Evolutionary conservation across 2,797 vertebrate genomes (phyloP).

Genomic region (Cercopithecus neglectus): DNA sequence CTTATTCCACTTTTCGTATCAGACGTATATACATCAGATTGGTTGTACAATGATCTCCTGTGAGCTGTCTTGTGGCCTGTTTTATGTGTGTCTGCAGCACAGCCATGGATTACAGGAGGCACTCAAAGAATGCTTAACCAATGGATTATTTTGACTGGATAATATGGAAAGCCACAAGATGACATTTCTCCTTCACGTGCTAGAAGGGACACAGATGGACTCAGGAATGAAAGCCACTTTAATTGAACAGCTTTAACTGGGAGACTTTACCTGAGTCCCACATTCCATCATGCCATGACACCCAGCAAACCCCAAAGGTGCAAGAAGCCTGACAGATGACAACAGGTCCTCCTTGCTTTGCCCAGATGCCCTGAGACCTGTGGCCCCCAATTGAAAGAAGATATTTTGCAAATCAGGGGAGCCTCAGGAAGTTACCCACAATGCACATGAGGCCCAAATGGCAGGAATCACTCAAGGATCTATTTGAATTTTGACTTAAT

Average conservation of each 20-base stretch:
- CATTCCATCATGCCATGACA: neutral
- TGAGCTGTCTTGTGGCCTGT: neutral
- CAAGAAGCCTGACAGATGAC: neutral
- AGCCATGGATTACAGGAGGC: neutral
- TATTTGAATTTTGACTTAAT: neutral
- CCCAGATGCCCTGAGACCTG: neutral
- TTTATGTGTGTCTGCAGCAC: neutral
- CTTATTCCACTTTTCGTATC: neutral
- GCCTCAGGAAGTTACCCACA: neutral
- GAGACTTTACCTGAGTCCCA: neutral
- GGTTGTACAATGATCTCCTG: neutral
- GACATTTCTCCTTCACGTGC: neutral
- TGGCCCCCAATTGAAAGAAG: neutral
- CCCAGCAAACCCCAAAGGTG: neutral
- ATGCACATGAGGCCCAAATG: neutral
- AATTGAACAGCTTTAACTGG: neutral
- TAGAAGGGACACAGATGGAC: neutral
- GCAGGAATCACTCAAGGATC: neutral
- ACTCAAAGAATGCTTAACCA: neutral
- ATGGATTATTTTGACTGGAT: neutral
- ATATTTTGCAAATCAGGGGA: neutral
- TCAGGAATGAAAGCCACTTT: neutral
- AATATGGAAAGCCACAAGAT: neutral
- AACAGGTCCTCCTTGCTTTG: neutral
- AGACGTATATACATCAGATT: neutral